Conservation (phyloP, 2,113 vertebrate species). For the Peucedramus taeniatus region DNA sequence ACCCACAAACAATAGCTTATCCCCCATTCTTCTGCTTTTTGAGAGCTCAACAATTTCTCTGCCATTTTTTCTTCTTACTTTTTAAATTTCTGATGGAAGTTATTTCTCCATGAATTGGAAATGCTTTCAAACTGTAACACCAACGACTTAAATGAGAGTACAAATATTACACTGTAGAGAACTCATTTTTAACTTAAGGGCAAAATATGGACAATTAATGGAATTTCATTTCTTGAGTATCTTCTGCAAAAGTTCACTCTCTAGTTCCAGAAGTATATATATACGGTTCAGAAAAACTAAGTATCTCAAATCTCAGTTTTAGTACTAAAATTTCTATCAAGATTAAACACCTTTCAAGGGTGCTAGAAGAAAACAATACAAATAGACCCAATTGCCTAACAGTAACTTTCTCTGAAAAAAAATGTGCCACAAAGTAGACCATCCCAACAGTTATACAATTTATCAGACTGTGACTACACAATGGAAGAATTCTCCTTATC, state of each 20-base stretch:
- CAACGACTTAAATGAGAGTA: neutral
- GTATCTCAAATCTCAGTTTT: neutral
- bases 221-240: neutral
- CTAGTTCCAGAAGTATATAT: neutral
- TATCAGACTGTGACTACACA: neutral
- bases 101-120: neutral
- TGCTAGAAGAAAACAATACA: neutral
- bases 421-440: neutral
- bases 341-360: neutral
- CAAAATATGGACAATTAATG: neutral
- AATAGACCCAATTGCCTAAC: rapidly evolving
- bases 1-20: neutral
- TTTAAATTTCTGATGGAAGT: neutral
- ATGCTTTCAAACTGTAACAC: neutral
- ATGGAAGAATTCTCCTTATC: neutral
- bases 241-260: neutral
- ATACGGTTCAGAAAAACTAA: neutral
- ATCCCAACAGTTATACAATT: neutral
- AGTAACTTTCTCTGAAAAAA: neutral
- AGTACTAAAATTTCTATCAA: neutral
- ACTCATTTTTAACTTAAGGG: neutral
- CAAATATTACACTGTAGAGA: neutral
- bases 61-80: neutral
- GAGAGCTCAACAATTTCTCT: neutral
- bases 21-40: neutral